Evolutionary conservation across 2,888 invertebrate species (phyloP), one percentile per base, ranked within the genome.

Genomic region (Hydriomena furcata): DNA sequence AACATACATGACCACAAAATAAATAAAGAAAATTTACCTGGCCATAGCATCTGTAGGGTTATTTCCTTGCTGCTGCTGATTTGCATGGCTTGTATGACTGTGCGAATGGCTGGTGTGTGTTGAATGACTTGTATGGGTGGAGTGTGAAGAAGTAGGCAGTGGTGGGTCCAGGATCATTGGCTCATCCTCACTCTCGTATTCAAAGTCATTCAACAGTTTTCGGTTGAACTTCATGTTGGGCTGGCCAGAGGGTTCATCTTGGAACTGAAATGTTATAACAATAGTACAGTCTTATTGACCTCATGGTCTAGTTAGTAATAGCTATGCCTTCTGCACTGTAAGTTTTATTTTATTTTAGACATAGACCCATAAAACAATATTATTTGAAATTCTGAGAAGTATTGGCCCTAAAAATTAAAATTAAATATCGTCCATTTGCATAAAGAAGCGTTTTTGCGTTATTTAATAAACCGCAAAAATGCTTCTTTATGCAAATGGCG

Each of bases 101-200:
- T 52, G 20, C 5, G 28, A 25, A 34, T 56, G 53, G 5, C 46
- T 36, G 1, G 57, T 36, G 11, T 66, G 63, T 2, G 54, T 13
- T n/a, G 34, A 25, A 24, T 55, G 53, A 8, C 30, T 41, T 7
- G 52, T 40, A 20, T 60, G 61, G 3, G 53, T 51, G 23, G 41
- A 34, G 61, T 60, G 67, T 8, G 46, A 51, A 37, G 54, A 51
- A 45, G 74, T 53, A 13, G 65, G 63, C 42, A 68, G 71, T 0
- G 65, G 61, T 0, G 60, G 55, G 34, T 65, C 82, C 6, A 93
- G 60, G 0, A 68, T 63, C 0, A 71, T 70, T 0, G 95, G 94
- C n/a, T 97, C 97, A 45, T 97, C 97, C 58, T 97, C 97, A 64
- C 97, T 97, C 46, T 96, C 97, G 76, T 98, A 98, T 82, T 98